These are phyloP conservation scores for Astatoreochromis straeleni DNA, from an alignment of 2,113 vertebrate genomes.

Conservation along the genomic window DNA sequence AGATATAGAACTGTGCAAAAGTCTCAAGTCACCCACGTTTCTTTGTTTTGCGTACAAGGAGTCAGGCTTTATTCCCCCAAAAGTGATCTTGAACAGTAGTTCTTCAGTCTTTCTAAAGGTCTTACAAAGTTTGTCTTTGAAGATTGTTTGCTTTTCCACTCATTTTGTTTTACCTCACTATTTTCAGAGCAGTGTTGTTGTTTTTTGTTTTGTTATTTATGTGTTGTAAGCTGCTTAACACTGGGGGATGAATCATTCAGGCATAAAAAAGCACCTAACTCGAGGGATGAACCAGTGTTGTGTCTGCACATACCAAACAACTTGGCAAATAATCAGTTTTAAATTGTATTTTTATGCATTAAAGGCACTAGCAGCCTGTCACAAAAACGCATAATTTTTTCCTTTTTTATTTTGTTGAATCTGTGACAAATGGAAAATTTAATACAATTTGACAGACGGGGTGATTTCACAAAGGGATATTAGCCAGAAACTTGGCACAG, in stretches of 20 bases:
- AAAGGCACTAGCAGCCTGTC: neutral
- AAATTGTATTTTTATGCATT: neutral
- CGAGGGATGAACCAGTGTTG: neutral
- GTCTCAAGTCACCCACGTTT: neutral
- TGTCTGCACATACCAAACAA: neutral
- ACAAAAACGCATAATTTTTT: neutral
- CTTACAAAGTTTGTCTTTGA: neutral
- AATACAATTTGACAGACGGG: neutral
- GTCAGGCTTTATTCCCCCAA: neutral
- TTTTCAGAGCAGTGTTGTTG: neutral
- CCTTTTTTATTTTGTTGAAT: neutral
- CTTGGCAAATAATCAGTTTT: neutral
- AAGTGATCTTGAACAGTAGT: neutral
- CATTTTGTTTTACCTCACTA: neutral
- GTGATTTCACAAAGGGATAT: neutral
- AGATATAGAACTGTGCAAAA: neutral
- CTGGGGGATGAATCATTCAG: neutral
- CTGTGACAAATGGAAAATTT: neutral
- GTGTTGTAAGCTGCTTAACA: neutral
- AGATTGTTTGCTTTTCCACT: neutral
- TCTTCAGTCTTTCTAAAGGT: neutral
- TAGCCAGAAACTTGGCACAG: neutral
- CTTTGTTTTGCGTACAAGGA: neutral
- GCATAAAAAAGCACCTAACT: neutral
- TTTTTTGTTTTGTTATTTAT: neutral